phyloP scores from a whole-genome alignment of 23 tunicate species.

The Phallusia fumigata region DNA sequence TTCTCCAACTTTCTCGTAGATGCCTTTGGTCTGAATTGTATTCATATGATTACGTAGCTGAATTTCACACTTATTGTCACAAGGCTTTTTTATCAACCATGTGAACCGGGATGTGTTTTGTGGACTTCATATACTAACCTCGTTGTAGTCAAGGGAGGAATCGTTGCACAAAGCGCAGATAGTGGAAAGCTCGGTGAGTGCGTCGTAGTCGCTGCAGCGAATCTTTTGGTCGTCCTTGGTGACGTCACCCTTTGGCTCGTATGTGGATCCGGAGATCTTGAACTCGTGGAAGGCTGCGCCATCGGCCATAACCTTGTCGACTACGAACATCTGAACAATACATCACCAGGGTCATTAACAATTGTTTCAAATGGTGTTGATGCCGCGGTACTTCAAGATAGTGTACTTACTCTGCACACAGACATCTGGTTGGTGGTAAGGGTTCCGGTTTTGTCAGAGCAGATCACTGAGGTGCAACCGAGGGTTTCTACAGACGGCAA shows the following conservation, averaged over 20 bases:
- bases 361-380: too few species aligned
- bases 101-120: neutral
- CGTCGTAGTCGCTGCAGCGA: conserved; percentile 76
- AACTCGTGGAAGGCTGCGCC: conserved; percentile 80
- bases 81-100: too few species aligned
- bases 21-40: conserved; percentile 59
- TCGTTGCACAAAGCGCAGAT: conserved; percentile 99
- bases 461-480: conserved; percentile 99
- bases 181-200: conserved; percentile 93
- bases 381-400: too few species aligned
- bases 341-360: too few species aligned
- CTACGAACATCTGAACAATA: conserved; percentile 59
- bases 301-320: conserved; percentile 69
- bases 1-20: conserved; percentile 99
- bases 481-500: conserved; percentile 98
- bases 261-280: conserved; percentile 95
- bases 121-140: conserved; percentile 14
- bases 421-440: conserved; percentile 99
- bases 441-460: conserved; percentile 99
- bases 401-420: conserved; percentile 61
- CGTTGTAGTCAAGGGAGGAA: conserved; percentile 96
- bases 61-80: neutral
- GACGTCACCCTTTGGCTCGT: conserved; percentile 95
- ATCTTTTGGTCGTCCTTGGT: conserved; percentile 74
- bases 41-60: neutral